These are phyloP conservation scores for Caenorhabditis elegans DNA, from an alignment of 1,140 invertebrate genomes.

Conservation along the genomic window WBcel235 BX284604.4:2149001-2149500, in stretches of 20 bases:
- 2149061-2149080: neutral
- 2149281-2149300: neutral
- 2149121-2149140: neutral
- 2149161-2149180: slow-evolving; percentile 51
- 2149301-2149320: too few species aligned
- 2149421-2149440: too few species aligned
- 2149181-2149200: slow-evolving; percentile 53
- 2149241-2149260: slow-evolving; percentile 41
- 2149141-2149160: slow-evolving; percentile 51
- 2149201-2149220: slow-evolving; percentile 50
- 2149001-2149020: too few species aligned
- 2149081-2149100: neutral
- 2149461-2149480: too few species aligned
- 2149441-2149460: too few species aligned
- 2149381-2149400: too few species aligned
- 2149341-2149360: neutral
- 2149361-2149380: neutral
- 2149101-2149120: neutral
- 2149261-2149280: neutral
- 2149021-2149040: too few species aligned
- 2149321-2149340: neutral
- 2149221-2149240: slow-evolving; percentile 40
- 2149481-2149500: neutral
- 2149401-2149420: too few species aligned
- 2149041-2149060: too few species aligned